Evolutionary conservation across 2,888 invertebrate species (phyloP).

Genomic region (Drosophila subquinaria): DNA sequence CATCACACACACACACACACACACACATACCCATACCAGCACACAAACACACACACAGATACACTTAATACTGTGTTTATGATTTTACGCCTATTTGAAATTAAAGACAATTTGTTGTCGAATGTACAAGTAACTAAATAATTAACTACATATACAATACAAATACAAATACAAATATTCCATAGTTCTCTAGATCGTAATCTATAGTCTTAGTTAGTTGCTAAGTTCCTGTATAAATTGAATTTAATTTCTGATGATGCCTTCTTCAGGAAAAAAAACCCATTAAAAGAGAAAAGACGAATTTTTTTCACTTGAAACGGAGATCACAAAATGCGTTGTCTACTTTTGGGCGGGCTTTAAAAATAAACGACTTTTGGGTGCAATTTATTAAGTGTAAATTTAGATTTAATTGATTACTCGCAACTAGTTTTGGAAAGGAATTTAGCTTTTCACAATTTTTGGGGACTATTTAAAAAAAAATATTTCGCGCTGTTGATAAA

Average conservation of each 20-base stretch:
- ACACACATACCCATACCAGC: background rate
- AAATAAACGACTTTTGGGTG: background rate
- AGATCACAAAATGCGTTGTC: slow-evolving; percentile 7
- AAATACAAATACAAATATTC: slow-evolving; percentile 19
- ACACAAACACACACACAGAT: slow-evolving; percentile 10
- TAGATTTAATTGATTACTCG: background rate
- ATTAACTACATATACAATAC: slow-evolving; percentile 11
- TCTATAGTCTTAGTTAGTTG: slow-evolving; percentile 42
- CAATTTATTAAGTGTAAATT: no score
- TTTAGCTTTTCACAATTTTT: background rate
- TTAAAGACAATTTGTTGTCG: slow-evolving; percentile 23
- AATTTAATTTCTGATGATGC: slow-evolving; percentile 41
- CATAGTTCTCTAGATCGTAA: slow-evolving; percentile 44
- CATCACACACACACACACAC: slow-evolving; percentile 55
- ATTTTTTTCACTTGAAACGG: slow-evolving; percentile 19
- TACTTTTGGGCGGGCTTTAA: slow-evolving; percentile 20
- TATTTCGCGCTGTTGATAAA: background rate
- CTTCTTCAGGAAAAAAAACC: slow-evolving; percentile 22
- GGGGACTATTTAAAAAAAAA: background rate
- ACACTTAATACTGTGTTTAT: slow-evolving; percentile 8
- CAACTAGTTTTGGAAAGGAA: background rate
- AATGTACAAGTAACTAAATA: slow-evolving; percentile 31
- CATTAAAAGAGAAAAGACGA: slow-evolving; percentile 27
- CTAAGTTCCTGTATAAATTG: slow-evolving; percentile 58
- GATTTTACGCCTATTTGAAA: slow-evolving; percentile 26